phyloP scores from a whole-genome alignment of 2,797 vertebrate species.

The Hemibagrus guttatus region DNA sequence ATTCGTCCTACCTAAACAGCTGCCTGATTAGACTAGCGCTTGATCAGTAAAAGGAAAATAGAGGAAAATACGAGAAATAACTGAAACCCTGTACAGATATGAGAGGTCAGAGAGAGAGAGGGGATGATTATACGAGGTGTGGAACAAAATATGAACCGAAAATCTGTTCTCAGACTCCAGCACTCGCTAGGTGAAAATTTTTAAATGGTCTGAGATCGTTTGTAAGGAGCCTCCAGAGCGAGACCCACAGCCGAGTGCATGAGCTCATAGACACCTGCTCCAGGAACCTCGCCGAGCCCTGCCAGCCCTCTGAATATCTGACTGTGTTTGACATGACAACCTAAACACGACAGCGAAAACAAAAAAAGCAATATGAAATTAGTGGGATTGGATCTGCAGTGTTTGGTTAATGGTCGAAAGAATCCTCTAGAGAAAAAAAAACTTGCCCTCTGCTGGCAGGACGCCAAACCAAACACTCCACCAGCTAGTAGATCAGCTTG shows the following conservation, averaged over 20 bases:
- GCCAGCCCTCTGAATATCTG: neutral
- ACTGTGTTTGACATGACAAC: neutral
- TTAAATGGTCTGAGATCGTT: neutral
- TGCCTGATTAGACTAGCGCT: constrained; percentile 39
- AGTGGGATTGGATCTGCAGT: neutral
- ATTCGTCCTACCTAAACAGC: constrained; percentile 39
- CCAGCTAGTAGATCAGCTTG: constrained; percentile 21
- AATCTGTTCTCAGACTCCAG: neutral
- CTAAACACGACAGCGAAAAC: neutral
- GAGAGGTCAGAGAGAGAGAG: too few species aligned
- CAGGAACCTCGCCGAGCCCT: neutral
- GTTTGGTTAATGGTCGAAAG: constrained; percentile 22
- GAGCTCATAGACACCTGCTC: constrained; percentile 23
- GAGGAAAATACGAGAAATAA: neutral
- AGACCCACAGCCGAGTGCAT: neutral
- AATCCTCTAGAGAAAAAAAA: constrained; percentile 49
- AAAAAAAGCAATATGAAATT: constrained; percentile 15
- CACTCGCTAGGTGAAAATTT: neutral
- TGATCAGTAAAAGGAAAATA: constrained; percentile 17
- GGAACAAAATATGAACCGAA: neutral
- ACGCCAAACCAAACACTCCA: constrained; percentile 42
- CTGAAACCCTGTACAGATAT: neutral
- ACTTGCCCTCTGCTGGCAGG: constrained; percentile 76
- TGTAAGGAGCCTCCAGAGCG: constrained; percentile 14
- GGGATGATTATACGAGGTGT: neutral